phyloP scores from a whole-genome alignment of 1,140 invertebrate genomes.

The Cydia splendana region DNA sequence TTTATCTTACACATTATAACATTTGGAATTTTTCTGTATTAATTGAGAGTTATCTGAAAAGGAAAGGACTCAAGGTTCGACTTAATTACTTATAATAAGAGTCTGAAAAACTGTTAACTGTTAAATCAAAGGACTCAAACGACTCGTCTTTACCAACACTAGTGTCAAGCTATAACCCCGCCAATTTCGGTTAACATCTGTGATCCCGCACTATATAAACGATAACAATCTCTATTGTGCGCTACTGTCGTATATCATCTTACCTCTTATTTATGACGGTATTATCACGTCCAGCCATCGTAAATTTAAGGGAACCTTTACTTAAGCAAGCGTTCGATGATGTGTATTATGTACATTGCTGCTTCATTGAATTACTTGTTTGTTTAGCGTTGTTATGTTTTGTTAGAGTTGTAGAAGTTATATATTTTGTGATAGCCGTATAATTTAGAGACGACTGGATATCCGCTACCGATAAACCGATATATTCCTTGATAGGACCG shows the following conservation, averaged over 20 bases:
- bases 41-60: too few species aligned
- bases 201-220: conserved; percentile 15
- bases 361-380: conserved; percentile 10
- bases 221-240: conserved; percentile 11
- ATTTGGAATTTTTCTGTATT: too few species aligned
- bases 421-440: too few species aligned
- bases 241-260: conserved; percentile 6
- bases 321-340: background rate
- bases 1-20: too few species aligned
- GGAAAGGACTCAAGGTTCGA: too few species aligned
- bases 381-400: background rate
- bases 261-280: conserved; percentile 14
- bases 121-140: too few species aligned
- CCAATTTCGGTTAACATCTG: conserved; percentile 19
- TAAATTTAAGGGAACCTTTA: conserved; percentile 10
- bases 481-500: too few species aligned
- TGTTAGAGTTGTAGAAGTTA: background rate
- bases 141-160: too few species aligned
- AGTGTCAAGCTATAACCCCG: background rate
- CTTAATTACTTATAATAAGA: too few species aligned
- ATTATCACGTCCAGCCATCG: conserved; percentile 15
- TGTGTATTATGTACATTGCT: background rate
- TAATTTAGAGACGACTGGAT: too few species aligned
- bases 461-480: too few species aligned
- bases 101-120: too few species aligned